Evolutionary conservation across 2,888 invertebrate species (phyloP).

Genomic region (Sisyra nigra): DNA sequence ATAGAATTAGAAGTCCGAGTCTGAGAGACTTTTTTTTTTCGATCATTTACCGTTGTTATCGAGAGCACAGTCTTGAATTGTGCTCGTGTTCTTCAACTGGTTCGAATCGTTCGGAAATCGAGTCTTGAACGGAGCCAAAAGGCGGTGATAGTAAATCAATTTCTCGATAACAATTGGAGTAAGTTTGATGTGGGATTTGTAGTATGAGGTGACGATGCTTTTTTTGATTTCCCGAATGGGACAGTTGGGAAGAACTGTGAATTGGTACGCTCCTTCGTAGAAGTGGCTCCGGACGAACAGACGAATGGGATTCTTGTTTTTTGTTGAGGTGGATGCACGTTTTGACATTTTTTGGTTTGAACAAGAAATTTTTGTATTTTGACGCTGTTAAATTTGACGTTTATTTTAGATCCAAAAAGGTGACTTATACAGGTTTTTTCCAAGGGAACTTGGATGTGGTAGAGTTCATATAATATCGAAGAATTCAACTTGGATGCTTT

Average conservation of each 20-base stretch:
- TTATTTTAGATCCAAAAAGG: too few species aligned
- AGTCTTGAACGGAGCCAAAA: background rate
- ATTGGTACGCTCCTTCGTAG: background rate
- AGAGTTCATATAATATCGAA: too few species aligned
- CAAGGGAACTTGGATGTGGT: too few species aligned
- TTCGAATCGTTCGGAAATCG: background rate
- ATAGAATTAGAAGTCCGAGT: too few species aligned
- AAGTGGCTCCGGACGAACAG: constrained; percentile 3
- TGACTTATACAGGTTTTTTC: too few species aligned
- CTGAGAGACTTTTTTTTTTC: too few species aligned
- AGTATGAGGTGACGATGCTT: constrained; percentile 1
- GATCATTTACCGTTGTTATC: constrained; percentile 4
- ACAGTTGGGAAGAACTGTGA: constrained; percentile 3
- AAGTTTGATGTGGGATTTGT: background rate
- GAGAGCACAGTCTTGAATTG: constrained; percentile 1
- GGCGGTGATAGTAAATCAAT: constrained; percentile 1
- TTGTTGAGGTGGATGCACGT: constrained; percentile 6
- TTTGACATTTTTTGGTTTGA: constrained; percentile 6
- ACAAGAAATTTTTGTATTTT: constrained; percentile 5
- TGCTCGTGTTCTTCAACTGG: background rate
- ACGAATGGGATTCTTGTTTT: too few species aligned
- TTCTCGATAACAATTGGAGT: constrained; percentile 1
- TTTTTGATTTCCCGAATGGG: constrained; percentile 4
- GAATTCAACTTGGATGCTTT: too few species aligned
- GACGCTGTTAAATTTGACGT: background rate